phyloP scores from a whole-genome alignment of 2,113 vertebrate species.

The Leptodactylus fuscus region DNA sequence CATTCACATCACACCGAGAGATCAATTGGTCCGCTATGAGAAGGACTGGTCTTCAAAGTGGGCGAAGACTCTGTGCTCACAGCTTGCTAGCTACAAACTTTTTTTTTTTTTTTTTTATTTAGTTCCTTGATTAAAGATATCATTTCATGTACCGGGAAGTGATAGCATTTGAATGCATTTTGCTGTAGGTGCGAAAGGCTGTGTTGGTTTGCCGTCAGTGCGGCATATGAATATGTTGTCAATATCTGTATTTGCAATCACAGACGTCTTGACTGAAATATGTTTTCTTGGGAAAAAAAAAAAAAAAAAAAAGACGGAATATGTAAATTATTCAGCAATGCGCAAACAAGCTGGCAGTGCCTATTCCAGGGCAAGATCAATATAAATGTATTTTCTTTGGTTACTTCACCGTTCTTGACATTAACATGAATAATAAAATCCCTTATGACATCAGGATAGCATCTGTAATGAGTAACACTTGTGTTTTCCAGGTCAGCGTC shows the following conservation, averaged over 20 bases:
- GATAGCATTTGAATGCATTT: slow-evolving; percentile 1
- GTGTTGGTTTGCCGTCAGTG: slow-evolving; percentile 28
- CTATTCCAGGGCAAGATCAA: slow-evolving; percentile 31
- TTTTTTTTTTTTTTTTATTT: slow-evolving; percentile 23
- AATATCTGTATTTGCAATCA: slow-evolving; percentile 37
- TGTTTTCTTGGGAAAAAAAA: slow-evolving; percentile 11
- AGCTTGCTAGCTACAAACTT: slow-evolving; percentile 37
- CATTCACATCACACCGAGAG: slow-evolving; percentile 52
- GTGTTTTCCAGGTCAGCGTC: slow-evolving; percentile 57
- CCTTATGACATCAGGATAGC: slow-evolving; percentile 50
- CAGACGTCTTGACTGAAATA: slow-evolving; percentile 38
- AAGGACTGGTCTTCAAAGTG: slow-evolving; percentile 55
- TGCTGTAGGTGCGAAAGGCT: slow-evolving; percentile 30
- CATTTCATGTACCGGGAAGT: slow-evolving; percentile 31
- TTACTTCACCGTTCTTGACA: slow-evolving; percentile 50
- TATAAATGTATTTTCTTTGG: slow-evolving; percentile 43
- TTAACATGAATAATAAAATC: slow-evolving; percentile 57
- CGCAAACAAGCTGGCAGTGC: slow-evolving; percentile 42
- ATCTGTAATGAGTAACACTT: slow-evolving; percentile 51
- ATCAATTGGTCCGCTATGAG: slow-evolving; percentile 49
- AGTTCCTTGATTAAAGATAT: slow-evolving; percentile 40
- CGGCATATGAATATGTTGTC: slow-evolving; percentile 32
- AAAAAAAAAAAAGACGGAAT: slow-evolving; percentile 6
- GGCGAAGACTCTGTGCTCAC: slow-evolving; percentile 28
- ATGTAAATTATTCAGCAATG: slow-evolving; percentile 49